These are phyloP conservation scores for Tautogolabrus adspersus DNA, from an alignment of 2,113 vertebrate genomes.

Conservation along the genomic window DNA sequence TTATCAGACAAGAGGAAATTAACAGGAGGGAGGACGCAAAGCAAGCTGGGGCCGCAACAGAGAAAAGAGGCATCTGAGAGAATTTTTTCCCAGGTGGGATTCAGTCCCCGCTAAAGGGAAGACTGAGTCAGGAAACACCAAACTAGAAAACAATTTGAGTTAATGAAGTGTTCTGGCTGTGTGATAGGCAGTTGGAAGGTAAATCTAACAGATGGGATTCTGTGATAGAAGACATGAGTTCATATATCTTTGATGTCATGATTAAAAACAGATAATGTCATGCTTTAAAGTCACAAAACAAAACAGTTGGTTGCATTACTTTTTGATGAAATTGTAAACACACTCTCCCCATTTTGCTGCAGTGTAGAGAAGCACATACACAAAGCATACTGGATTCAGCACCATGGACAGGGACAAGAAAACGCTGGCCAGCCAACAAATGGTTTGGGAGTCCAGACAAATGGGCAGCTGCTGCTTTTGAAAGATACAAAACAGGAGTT, in stretches of 20 bases:
- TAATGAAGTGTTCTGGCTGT: conserved; percentile 39
- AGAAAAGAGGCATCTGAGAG: conserved; percentile 39
- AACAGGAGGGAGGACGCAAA: not conserved
- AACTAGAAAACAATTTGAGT: conserved; percentile 20
- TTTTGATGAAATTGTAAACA: not conserved
- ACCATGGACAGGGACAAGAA: conserved; percentile 76
- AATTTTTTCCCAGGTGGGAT: conserved; percentile 31
- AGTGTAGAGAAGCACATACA: not conserved
- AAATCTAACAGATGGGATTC: conserved; percentile 19
- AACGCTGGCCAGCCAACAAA: not conserved
- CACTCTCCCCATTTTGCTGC: not conserved
- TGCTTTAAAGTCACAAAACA: not conserved
- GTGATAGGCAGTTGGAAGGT: conserved; percentile 9
- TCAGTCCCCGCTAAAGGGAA: not conserved
- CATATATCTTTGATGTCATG: not conserved
- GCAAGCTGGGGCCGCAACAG: conserved; percentile 14
- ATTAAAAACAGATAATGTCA: not conserved
- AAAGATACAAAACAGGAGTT: no score
- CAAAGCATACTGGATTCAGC: conserved; percentile 62
- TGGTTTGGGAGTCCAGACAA: not conserved
- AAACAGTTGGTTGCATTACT: not conserved
- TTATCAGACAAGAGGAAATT: conserved; percentile 43
- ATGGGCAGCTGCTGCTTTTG: not conserved
- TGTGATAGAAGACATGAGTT: conserved; percentile 5
- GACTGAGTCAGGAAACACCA: conserved; percentile 22